Base-by-base conservation (phyloP, 2,113 vertebrate genomes). In the Anarrhichthys ocellatus region DNA sequence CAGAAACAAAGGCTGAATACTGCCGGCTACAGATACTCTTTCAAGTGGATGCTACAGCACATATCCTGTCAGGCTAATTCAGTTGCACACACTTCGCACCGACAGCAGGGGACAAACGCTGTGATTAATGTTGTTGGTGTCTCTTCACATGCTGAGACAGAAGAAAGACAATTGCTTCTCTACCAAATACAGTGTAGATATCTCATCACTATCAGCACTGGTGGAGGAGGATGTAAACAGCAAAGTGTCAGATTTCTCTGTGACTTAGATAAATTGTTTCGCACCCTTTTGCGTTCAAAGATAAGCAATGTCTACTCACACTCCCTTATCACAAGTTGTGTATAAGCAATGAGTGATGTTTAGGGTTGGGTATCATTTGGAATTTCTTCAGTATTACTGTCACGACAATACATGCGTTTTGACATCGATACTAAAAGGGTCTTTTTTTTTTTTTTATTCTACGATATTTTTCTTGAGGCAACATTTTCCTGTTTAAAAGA, bases 41-140 rank as follows among this genome's bases (percentile, higher is more conserved):
- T 48, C 29, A 62, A 79, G 78, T 71, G 78, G 78, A 83, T 65
- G 73, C 75, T 72, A 29, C 70, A 72, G 64, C 50, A 58, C 52
- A 76, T 66, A 73, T 76, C 76, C 73, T 58, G 27, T 85, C 72
- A 59, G 42, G 71, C 38, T 56, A 73, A 87, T 90, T 87, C 42
- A 78, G 38, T 59, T 66, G 70, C 67, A 50, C 59, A 76, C 42
- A 76, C 52, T 61, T 72, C 20, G 13, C 61, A 67, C 11, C 34
- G 29, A 74, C 48, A 66, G 59, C 1, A 1, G 63, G 73, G 74
- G 86, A 84, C 61, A 83, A 73, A 78, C 24, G 24, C 44, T 52
- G 64, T 70, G 75, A 91, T 74, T 84, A 87, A 88, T 84, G 73
- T 38, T 18, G 63, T 62, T 1, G 52, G 61, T 65, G 52, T 62